These are phyloP conservation scores for Drosophila chauvacae DNA, from an alignment of 1,140 invertebrate species.

Conservation along the genomic window DNA sequence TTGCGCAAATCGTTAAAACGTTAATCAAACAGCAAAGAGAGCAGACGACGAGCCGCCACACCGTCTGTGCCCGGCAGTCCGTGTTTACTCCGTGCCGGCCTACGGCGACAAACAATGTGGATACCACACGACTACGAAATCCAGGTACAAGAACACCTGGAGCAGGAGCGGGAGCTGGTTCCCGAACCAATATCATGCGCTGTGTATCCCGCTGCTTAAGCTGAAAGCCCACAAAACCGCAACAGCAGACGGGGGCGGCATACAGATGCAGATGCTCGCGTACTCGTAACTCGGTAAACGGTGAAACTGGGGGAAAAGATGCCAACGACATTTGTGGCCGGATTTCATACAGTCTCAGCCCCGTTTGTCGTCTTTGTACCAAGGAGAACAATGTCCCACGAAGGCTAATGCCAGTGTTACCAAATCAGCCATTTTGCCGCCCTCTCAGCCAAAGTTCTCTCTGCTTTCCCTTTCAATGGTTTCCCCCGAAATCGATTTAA, in stretches of 20 bases:
- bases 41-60: conserved; percentile 49
- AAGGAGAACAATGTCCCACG: conserved; percentile 20
- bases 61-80: conserved; percentile 33
- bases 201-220: conserved; percentile 61
- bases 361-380: conserved; percentile 42
- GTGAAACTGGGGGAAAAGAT: conserved; percentile 17
- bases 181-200: conserved; percentile 20
- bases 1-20: conserved; percentile 80
- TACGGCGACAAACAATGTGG: conserved; percentile 47
- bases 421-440: conserved; percentile 14
- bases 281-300: conserved; percentile 12
- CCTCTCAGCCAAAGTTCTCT: not conserved
- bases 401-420: conserved; percentile 13
- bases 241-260: conserved; percentile 9
- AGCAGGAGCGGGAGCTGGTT: not conserved
- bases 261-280: conserved; percentile 19
- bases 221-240: conserved; percentile 50
- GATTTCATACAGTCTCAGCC: conserved; percentile 55
- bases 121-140: conserved; percentile 18
- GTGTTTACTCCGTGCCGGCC: conserved; percentile 34
- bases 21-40: conserved; percentile 80
- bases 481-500: not conserved
- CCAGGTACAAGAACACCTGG: conserved; percentile 1
- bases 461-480: not conserved
- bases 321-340: conserved; percentile 35